Percentiles rank a stretch among this genome's conserved stretches.
phyloP scores from a whole-genome alignment of 1,140 invertebrate genomes.

The Drosophila willistoni region DNA sequence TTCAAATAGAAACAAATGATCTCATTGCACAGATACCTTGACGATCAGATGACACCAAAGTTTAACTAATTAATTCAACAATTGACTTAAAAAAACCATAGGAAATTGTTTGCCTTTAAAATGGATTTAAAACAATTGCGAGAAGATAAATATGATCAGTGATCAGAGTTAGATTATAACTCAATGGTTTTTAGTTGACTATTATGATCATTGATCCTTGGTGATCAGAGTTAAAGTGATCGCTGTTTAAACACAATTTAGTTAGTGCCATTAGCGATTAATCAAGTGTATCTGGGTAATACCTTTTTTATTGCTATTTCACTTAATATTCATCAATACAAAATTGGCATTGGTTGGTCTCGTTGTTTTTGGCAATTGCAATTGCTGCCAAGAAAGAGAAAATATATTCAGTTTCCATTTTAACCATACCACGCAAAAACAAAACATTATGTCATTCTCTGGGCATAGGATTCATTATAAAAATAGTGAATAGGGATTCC shows the following conservation, averaged over 20 bases:
- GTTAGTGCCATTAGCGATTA: no score
- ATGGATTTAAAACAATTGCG: neutral
- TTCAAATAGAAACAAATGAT: slow-evolving; percentile 37
- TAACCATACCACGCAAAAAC: slow-evolving; percentile 4
- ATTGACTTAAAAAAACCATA: slow-evolving; percentile 20
- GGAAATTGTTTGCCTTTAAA: slow-evolving; percentile 22
- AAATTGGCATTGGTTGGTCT: slow-evolving; percentile 50
- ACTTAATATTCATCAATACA: slow-evolving; percentile 54
- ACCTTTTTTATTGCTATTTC: neutral
- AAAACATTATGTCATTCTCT: slow-evolving; percentile 58
- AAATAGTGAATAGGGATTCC: no score
- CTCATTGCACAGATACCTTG: slow-evolving; percentile 41
- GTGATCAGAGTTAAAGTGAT: no score
- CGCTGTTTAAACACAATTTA: neutral
- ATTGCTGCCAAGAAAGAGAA: slow-evolving; percentile 43
- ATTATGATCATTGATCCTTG: no score
- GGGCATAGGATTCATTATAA: slow-evolving; percentile 22
- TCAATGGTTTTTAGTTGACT: neutral
- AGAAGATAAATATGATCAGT: neutral
- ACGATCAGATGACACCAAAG: slow-evolving; percentile 7
- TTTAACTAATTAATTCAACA: slow-evolving; percentile 15
- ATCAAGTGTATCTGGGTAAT: neutral
- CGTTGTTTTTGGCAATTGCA: slow-evolving; percentile 50
- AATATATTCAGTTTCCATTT: slow-evolving; percentile 53
- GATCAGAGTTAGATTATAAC: neutral